Percentiles rank a stretch among this genome's conserved stretches.
Evolutionary conservation across 2,797 vertebrate species (phyloP).

Genomic region (Rhinogobio ventralis): DNA sequence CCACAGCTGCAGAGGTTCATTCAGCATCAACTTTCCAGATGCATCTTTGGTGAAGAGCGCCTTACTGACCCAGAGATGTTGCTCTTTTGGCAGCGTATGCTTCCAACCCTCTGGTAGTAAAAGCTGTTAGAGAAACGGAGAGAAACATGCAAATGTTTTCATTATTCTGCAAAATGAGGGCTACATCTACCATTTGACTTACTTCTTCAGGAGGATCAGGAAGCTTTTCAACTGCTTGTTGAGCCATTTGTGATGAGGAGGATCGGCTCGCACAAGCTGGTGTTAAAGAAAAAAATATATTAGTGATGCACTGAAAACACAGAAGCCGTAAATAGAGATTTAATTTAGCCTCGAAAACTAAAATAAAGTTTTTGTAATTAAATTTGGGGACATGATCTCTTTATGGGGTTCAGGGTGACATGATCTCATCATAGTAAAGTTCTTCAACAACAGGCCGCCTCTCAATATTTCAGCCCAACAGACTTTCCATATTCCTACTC

Average conservation of each 20-base stretch:
- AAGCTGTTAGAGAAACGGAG: neutral
- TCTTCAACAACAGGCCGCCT: fast-evolving
- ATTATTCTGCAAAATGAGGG: neutral
- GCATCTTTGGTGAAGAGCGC: constrained; percentile 16
- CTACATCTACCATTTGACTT: neutral
- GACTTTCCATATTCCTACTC: neutral
- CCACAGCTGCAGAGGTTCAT: constrained; percentile 32
- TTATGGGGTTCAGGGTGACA: neutral
- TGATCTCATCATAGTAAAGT: neutral
- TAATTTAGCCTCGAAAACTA: neutral
- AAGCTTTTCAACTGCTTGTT: neutral
- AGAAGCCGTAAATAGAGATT: neutral
- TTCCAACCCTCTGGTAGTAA: constrained; percentile 45
- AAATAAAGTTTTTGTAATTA: neutral
- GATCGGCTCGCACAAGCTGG: neutral
- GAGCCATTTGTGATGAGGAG: constrained; percentile 20
- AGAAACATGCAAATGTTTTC: neutral
- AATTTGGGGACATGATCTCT: neutral
- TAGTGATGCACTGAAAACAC: neutral
- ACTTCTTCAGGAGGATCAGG: constrained; percentile 17
- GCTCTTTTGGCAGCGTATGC: constrained; percentile 28
- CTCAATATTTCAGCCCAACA: neutral
- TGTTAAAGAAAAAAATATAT: neutral
- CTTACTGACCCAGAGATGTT: constrained; percentile 41
- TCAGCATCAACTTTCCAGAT: constrained; percentile 19